phyloP scores from a whole-genome alignment of 2,113 vertebrate species.

The Hippocampus barbouri region DNA sequence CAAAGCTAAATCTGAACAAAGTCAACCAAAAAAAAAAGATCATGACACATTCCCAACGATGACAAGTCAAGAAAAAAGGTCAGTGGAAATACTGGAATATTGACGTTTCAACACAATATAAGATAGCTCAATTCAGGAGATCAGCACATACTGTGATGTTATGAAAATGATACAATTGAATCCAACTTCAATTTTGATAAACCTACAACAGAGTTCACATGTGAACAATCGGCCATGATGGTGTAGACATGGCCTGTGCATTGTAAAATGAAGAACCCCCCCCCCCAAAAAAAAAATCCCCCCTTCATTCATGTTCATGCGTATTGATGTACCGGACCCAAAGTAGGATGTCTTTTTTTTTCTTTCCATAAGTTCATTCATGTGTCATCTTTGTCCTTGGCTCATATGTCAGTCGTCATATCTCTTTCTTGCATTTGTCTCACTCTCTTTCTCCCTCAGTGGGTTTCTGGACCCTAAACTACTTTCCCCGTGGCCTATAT shows the following conservation, averaged over 20 bases:
- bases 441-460: slow-evolving; percentile 29
- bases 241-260: neutral
- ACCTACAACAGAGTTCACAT: neutral
- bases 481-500: slow-evolving; percentile 44
- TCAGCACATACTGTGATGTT: neutral
- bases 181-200: neutral
- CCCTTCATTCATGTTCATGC: neutral
- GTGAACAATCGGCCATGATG: neutral
- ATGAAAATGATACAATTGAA: neutral
- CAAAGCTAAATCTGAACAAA: too few species aligned
- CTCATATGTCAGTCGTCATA: slow-evolving; percentile 26
- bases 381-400: slow-evolving; percentile 20
- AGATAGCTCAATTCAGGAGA: too few species aligned
- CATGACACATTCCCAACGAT: neutral
- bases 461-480: slow-evolving; percentile 36
- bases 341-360: slow-evolving; percentile 29
- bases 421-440: slow-evolving; percentile 16
- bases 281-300: neutral
- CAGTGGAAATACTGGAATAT: neutral
- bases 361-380: slow-evolving; percentile 23
- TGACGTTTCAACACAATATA: too few species aligned
- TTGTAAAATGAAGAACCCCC: too few species aligned
- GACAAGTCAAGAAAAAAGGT: neutral
- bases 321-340: neutral
- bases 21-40: too few species aligned